These are phyloP conservation scores for Acropternis orthonyx DNA, from an alignment of 2,797 vertebrate species.

Conservation along the genomic window DNA sequence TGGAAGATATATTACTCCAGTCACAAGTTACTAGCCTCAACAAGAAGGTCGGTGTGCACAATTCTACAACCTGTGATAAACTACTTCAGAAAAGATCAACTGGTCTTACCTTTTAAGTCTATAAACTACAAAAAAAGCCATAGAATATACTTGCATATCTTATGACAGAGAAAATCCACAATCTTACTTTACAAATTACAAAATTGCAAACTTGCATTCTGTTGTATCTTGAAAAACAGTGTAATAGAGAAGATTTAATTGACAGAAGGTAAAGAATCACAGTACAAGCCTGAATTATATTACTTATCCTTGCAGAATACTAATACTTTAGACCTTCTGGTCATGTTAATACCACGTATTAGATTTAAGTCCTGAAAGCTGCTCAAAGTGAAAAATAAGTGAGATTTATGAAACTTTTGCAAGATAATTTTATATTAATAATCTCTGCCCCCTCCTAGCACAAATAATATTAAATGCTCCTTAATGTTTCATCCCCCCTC, in stretches of 20 bases:
- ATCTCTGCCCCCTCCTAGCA: background rate
- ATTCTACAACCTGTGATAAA: background rate
- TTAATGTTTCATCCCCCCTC: background rate
- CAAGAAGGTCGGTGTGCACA: fast-evolving
- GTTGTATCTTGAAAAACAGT: background rate
- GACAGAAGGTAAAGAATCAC: background rate
- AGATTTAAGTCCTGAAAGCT: background rate
- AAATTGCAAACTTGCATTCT: background rate
- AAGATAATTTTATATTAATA: background rate
- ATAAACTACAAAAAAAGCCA: background rate
- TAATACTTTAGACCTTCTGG: background rate
- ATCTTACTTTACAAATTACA: background rate
- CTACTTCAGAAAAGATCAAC: background rate
- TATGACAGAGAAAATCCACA: background rate
- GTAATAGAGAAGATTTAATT: background rate
- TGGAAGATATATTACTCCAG: background rate
- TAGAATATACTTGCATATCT: background rate
- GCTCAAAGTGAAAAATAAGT: background rate
- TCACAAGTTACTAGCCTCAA: background rate
- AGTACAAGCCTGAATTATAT: background rate
- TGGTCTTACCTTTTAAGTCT: background rate
- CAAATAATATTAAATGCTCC: background rate
- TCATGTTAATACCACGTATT: background rate
- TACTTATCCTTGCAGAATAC: background rate
- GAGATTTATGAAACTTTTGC: background rate